These are phyloP conservation scores for Notarius quadriscutis DNA, from an alignment of 2,113 vertebrate species.

Conservation along the genomic window DNA sequence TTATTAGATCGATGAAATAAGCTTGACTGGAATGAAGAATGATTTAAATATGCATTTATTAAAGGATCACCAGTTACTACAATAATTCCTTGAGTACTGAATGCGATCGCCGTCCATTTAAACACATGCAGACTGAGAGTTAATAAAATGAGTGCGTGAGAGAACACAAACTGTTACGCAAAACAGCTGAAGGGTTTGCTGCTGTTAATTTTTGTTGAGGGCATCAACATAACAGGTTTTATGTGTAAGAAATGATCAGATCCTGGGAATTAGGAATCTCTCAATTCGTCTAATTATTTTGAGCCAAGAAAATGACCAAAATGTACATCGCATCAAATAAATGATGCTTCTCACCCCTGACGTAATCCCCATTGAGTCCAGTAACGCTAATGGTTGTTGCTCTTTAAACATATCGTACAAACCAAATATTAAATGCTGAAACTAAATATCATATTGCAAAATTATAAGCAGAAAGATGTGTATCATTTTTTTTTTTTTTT, in stretches of 20 bases:
- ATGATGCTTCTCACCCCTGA: background rate
- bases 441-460: background rate
- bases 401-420: background rate
- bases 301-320: background rate
- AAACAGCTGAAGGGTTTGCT: background rate
- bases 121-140: background rate
- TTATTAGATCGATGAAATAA: background rate
- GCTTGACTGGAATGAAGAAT: background rate
- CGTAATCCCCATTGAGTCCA: background rate
- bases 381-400: background rate
- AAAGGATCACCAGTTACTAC: background rate
- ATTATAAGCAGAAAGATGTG: background rate
- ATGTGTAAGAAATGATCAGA: background rate
- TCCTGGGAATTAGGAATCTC: background rate
- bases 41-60: background rate
- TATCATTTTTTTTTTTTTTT: background rate
- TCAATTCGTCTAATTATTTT: background rate
- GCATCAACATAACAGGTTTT: background rate
- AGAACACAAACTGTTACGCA: background rate
- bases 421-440: background rate
- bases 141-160: background rate
- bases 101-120: background rate
- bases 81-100: background rate
- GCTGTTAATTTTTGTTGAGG: background rate
- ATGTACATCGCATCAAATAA: background rate